Evolutionary conservation across 2,888 invertebrate genomes (phyloP), one percentile per base, ranked within the genome.

Genomic region (Operophtera brumata): DNA sequence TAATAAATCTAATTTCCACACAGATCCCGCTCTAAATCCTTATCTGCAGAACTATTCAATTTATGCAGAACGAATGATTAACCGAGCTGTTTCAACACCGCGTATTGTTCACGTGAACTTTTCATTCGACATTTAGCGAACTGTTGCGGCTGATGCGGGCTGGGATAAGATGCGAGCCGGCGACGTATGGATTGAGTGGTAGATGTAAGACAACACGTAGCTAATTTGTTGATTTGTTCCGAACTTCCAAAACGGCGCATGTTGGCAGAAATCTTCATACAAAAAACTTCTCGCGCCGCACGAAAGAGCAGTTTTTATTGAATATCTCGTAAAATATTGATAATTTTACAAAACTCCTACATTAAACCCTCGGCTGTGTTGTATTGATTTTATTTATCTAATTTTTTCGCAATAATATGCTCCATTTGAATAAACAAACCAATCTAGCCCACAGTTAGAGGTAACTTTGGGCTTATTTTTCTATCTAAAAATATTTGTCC

Each of bases 41-140:
- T 57, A 57, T 52, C 48, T 41, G 34, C 48, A 12, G 37, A 57
- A 36, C 41, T 57, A 57, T 57, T 57, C 57, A 57, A 57, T 57
- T 52, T 57, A 57, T 57, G 57, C 57, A 57, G 52, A 57, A 52
- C 48, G 48, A 57, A 57, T 63, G 66, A 69, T 70, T 66, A 59
- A 58, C 60, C 58, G 58, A 64, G 62, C 48, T 65, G 71, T 84
- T 84, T 80, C 84, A 71, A 77, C 80, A 81, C 71, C 35, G 57
- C 63, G 59, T 69, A 84, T 84, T 84, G 85, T 86, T 85, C 78
- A 63, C 66, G 64, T 88, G 88, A 88, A 88, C 88, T 88, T 88
- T 86, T 67, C 66, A 67, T 65, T 66, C 86, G 87, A 78, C 86
- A 87, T 88, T 88, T 88, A 78, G 74, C 71, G 78, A 80, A 78